Conservation (phyloP, 1,140 invertebrate genomes). For the Pseudobourletiella spinata region DNA sequence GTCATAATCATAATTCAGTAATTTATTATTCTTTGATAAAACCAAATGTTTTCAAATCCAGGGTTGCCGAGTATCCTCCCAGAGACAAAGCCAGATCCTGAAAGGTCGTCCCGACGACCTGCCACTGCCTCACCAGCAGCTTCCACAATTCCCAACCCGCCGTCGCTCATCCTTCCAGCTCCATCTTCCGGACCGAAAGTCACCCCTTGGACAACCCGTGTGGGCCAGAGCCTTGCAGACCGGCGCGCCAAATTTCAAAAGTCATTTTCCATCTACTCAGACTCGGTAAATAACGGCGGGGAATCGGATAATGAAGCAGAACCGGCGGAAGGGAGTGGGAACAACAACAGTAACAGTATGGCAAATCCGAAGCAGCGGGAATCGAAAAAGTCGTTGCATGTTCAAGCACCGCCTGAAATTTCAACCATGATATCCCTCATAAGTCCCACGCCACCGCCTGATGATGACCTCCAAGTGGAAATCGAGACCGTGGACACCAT, state of each 20-base stretch:
- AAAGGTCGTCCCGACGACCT: not conserved
- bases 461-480: slow-evolving; percentile 17
- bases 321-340: not conserved
- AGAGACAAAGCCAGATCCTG: too few species aligned
- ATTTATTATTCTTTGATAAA: not conserved
- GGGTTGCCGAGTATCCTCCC: not conserved
- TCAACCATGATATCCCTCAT: slow-evolving; percentile 24
- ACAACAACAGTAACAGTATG: too few species aligned
- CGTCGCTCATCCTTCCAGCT: not conserved
- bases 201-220: slow-evolving; percentile 8
- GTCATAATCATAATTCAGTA: not conserved
- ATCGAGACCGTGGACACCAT: slow-evolving; percentile 22
- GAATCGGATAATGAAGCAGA: slow-evolving; percentile 11
- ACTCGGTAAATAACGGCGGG: slow-evolving; percentile 13
- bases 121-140: not conserved
- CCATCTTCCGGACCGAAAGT: slow-evolving; percentile 6
- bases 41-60: not conserved
- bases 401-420: slow-evolving; percentile 23
- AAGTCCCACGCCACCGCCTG: slow-evolving; percentile 4
- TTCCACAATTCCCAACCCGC: not conserved
- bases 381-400: slow-evolving; percentile 14
- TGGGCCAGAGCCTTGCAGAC: slow-evolving; percentile 20
- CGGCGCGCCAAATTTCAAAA: slow-evolving; percentile 28
- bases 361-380: not conserved
- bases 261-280: slow-evolving; percentile 22